Conservation (phyloP, 2,888 invertebrate species). For the Trichogramma dendrolimi region DNA sequence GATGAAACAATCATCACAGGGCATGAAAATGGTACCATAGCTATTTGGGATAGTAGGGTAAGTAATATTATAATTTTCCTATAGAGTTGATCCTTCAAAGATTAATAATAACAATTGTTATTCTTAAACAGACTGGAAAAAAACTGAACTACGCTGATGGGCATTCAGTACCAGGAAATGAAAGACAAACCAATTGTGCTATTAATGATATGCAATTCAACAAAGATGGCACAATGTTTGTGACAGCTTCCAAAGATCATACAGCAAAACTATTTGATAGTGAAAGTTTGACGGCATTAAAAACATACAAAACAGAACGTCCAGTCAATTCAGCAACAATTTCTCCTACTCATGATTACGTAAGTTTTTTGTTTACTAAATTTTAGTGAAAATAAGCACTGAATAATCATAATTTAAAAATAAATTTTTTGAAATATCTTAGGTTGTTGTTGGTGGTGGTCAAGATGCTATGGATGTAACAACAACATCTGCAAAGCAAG, state of each 20-base stretch:
- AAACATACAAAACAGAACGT: constrained; percentile 95
- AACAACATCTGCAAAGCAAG: constrained; percentile 86
- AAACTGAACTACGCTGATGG: constrained; percentile 74
- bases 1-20: constrained; percentile 91
- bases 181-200: constrained; percentile 55
- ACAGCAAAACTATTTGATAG: constrained; percentile 94
- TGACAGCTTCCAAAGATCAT: constrained; percentile 94
- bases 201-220: constrained; percentile 97
- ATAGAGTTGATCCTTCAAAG: not conserved
- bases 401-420: not conserved
- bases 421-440: not conserved
- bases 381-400: not conserved
- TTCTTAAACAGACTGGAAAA: constrained; percentile 67
- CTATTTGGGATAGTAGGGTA: constrained; percentile 88
- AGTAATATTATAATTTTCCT: constrained; percentile 32
- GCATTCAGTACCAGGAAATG: constrained; percentile 53
- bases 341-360: constrained; percentile 92
- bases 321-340: constrained; percentile 98
- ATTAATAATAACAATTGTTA: not conserved
- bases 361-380: constrained; percentile 44
- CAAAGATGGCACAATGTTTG: constrained; percentile 90
- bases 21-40: constrained; percentile 89
- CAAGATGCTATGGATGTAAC: constrained; percentile 99
- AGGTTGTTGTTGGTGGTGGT: constrained; percentile 93
- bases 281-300: constrained; percentile 78